phyloP scores from a whole-genome alignment of 1,140 invertebrate species.

The Drosophila sp. region DNA sequence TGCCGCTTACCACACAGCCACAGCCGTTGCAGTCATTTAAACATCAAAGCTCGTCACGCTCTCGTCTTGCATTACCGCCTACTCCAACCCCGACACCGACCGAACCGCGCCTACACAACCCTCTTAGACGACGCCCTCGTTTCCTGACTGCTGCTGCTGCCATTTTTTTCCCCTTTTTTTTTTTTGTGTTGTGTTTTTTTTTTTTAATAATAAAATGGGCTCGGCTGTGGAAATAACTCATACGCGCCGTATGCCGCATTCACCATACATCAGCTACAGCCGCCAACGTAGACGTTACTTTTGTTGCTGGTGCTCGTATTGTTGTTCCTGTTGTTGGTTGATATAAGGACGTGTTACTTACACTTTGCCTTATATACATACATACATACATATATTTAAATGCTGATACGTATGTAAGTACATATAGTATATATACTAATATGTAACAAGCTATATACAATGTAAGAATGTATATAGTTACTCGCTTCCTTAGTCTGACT shows the following conservation, averaged over 20 bases:
- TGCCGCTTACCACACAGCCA: constrained; percentile 20
- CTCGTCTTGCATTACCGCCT: constrained; percentile 32
- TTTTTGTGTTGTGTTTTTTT: constrained; percentile 15
- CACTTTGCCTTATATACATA: constrained; percentile 73
- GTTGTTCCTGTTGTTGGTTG: constrained; percentile 39
- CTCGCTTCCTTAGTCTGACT: constrained; percentile 22
- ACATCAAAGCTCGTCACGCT: constrained; percentile 78
- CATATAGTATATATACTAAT: constrained; percentile 50
- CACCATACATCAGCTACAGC: constrained; percentile 72
- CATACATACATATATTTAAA: constrained; percentile 70
- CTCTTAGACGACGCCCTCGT: constrained; percentile 9
- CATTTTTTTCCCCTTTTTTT: background rate
- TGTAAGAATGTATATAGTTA: constrained; percentile 5
- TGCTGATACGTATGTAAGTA: constrained; percentile 47
- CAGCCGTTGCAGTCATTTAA: constrained; percentile 70
- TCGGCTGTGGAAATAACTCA: constrained; percentile 75
- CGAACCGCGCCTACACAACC: background rate
- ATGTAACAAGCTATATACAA: constrained; percentile 25
- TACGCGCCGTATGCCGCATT: constrained; percentile 77
- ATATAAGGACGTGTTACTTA: constrained; percentile 76
- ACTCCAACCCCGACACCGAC: constrained; percentile 1
- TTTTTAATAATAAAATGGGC: constrained; percentile 79
- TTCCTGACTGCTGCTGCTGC: constrained; percentile 33
- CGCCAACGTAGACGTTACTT: constrained; percentile 23
- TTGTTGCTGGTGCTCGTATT: constrained; percentile 35